Percentiles rank a stretch among this genome's conserved stretches.
Evolutionary conservation across 2,888 invertebrate species (phyloP).

Genomic region (Morpho helenor): DNA sequence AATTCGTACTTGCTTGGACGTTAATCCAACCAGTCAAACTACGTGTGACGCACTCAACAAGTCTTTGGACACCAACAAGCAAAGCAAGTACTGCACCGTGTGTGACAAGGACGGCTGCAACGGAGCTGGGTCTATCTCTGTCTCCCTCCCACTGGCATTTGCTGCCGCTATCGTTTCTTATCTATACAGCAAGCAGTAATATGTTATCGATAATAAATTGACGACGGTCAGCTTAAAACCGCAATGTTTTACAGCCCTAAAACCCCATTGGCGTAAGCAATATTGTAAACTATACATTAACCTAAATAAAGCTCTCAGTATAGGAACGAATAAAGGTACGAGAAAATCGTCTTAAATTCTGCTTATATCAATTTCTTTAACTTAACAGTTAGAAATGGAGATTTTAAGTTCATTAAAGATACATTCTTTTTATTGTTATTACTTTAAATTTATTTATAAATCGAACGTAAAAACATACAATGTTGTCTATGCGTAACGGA

Average conservation of each 20-base stretch:
- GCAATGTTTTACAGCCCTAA: conserved; percentile 13
- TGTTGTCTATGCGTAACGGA: no score
- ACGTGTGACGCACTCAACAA: conserved; percentile 45
- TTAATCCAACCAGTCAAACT: conserved; percentile 49
- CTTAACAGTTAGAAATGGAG: no score
- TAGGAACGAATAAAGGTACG: neutral
- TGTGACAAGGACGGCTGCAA: conserved; percentile 79
- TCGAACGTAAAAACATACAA: no score
- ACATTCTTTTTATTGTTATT: no score
- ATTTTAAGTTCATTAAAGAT: no score
- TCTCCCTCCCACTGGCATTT: conserved; percentile 56
- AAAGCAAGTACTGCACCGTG: conserved; percentile 55
- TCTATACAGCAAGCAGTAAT: conserved; percentile 60
- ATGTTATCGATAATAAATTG: conserved; percentile 13
- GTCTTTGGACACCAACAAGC: conserved; percentile 34
- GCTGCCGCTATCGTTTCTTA: conserved; percentile 52
- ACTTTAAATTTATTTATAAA: no score
- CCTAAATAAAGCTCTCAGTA: neutral
- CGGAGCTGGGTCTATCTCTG: conserved; percentile 51
- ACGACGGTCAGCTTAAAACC: conserved; percentile 15
- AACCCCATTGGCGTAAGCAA: neutral
- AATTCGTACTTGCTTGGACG: conserved; percentile 61
- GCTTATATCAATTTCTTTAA: no score
- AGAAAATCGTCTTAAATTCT: no score
- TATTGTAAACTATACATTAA: neutral